phyloP scores from a whole-genome alignment of 2,113 vertebrate species.

The Girardinichthys multiradiatus region DNA sequence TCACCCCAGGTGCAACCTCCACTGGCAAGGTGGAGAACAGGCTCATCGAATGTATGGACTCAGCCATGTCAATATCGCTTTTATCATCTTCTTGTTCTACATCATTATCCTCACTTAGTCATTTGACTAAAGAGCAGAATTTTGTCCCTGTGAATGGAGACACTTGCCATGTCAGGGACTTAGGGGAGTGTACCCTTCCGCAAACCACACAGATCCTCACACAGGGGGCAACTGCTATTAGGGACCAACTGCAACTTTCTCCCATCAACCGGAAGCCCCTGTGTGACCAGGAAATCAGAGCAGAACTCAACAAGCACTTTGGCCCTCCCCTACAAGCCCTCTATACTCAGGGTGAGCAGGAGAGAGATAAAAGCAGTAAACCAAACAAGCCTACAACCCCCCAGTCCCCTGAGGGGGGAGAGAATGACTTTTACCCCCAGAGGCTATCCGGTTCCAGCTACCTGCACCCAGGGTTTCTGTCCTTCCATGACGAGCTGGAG shows the following conservation, averaged over 20 bases:
- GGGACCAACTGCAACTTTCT: conserved; percentile 62
- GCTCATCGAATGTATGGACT: conserved; percentile 90
- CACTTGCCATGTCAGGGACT: conserved; percentile 76
- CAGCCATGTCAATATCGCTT: conserved; percentile 80
- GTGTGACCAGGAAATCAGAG: conserved; percentile 95
- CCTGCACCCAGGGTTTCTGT: conserved; percentile 90
- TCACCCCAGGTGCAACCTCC: conserved; percentile 82
- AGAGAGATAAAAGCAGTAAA: conserved; percentile 63
- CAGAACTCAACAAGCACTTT: conserved; percentile 99
- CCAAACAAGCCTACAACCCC: conserved; percentile 40
- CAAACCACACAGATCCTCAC: conserved; percentile 50
- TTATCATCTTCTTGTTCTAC: conserved; percentile 74
- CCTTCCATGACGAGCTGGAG: conserved; percentile 86
- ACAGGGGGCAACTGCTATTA: conserved; percentile 71
- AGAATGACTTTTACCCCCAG: conserved; percentile 81
- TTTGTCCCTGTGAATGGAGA: conserved; percentile 81
- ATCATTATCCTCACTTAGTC: conserved; percentile 75
- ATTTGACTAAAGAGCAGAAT: conserved; percentile 83
- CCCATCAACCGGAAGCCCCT: conserved; percentile 88
- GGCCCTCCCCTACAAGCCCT: conserved; percentile 90
- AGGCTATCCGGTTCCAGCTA: conserved; percentile 89
- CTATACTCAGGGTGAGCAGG: conserved; percentile 62
- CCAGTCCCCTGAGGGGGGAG: conserved; percentile 77
- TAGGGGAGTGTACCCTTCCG: conserved; percentile 62
- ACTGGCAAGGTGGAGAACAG: conserved; percentile 84